Evolutionary conservation across 1,140 invertebrate species (phyloP).

Genomic region (Diprion similis): DNA sequence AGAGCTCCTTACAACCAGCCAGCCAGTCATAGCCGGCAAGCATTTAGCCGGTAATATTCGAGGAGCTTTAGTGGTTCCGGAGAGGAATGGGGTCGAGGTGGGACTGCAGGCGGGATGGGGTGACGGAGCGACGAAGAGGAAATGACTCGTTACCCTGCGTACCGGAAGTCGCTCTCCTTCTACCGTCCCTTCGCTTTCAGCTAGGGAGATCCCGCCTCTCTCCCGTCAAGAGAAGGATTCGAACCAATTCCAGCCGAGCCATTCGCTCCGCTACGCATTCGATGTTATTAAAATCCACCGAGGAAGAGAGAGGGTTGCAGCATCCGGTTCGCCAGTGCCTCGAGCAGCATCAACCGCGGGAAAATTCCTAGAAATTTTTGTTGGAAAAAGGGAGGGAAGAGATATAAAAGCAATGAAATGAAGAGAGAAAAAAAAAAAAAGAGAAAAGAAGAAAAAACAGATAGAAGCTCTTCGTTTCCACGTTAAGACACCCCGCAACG

Average conservation of each 20-base stretch:
- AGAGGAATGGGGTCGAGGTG: conserved; percentile 26
- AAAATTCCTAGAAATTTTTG: too few species aligned
- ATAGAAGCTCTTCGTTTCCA: not conserved
- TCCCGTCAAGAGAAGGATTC: not conserved
- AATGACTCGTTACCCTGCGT: conserved; percentile 54
- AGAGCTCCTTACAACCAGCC: too few species aligned
- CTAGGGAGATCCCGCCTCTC: not conserved
- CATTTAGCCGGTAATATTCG: conserved; percentile 40
- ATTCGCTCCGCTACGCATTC: not conserved
- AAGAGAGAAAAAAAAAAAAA: not conserved
- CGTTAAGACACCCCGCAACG: too few species aligned
- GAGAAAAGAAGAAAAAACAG: not conserved
- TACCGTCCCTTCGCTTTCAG: conserved; percentile 25
- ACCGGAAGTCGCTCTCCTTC: conserved; percentile 53
- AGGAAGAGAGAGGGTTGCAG: not conserved
- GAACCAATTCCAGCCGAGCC: conserved; percentile 17
- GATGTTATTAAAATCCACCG: not conserved
- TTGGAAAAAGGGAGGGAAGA: too few species aligned
- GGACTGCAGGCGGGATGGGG: conserved; percentile 1
- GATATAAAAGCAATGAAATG: too few species aligned
- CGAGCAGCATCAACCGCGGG: too few species aligned
- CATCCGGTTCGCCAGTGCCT: too few species aligned
- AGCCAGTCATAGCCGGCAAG: not conserved
- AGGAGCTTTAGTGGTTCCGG: conserved; percentile 32
- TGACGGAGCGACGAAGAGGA: conserved; percentile 39